These are phyloP conservation scores for Brachionus asplanchnoidis DNA, from an alignment of 1,140 invertebrate genomes.

Conservation along the genomic window DNA sequence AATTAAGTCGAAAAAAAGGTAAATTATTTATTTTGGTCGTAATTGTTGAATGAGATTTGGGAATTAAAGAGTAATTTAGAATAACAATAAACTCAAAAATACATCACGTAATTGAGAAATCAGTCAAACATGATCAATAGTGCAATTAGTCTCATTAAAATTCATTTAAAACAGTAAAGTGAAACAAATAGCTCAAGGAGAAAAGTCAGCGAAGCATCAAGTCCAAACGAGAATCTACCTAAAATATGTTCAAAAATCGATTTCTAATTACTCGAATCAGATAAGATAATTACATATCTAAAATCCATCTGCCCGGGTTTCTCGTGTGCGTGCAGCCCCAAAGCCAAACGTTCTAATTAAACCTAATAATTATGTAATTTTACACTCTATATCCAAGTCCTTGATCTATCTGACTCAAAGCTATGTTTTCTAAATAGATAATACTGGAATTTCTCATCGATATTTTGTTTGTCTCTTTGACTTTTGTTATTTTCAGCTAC, in stretches of 20 bases:
- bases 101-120: constrained; percentile 26
- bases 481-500: not conserved
- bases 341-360: not conserved
- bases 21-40: not conserved
- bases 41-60: not conserved
- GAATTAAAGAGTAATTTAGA: not conserved
- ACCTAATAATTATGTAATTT: constrained; percentile 20
- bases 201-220: not conserved
- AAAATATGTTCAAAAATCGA: not conserved
- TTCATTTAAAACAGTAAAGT: not conserved
- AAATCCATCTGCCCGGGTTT: not conserved
- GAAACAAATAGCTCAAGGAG: not conserved
- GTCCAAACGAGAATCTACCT: not conserved
- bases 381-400: not conserved
- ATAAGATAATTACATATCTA: constrained; percentile 30
- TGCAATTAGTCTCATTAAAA: constrained; percentile 20
- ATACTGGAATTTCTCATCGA: constrained; percentile 3
- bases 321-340: not conserved
- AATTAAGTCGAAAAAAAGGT: too few relatives aligned
- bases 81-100: not conserved
- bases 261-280: not conserved
- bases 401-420: constrained; percentile 25
- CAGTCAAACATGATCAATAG: constrained; percentile 21
- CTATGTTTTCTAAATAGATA: constrained; percentile 3
- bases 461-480: constrained; percentile 5